Conservation (phyloP, 2,797 vertebrate species). For the Sebastes iracundus region DNA sequence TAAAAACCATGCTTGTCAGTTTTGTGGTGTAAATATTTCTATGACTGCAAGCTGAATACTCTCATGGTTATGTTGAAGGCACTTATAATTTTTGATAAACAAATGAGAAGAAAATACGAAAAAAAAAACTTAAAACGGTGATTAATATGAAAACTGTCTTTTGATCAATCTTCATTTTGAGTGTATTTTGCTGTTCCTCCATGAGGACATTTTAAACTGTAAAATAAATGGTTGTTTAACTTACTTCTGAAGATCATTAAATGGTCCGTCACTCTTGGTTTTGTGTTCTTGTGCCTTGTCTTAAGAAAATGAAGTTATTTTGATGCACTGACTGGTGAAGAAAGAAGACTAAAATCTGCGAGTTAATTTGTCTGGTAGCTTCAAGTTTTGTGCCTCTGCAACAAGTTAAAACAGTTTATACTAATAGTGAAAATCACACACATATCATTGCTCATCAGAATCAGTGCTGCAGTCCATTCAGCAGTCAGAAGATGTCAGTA, state of each 20-base stretch:
- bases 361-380: neutral
- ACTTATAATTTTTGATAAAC: constrained; percentile 84
- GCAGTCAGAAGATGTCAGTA: constrained; percentile 74
- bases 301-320: neutral
- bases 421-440: too few species aligned
- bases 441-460: neutral
- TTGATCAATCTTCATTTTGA: constrained; percentile 85
- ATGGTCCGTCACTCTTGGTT: constrained; percentile 83
- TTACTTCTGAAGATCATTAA: constrained; percentile 87
- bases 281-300: constrained; percentile 17
- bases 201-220: constrained; percentile 90
- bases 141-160: constrained; percentile 82
- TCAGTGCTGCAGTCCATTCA: constrained; percentile 41
- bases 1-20: constrained; percentile 79
- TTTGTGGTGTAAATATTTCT: constrained; percentile 75
- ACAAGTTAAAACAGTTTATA: neutral
- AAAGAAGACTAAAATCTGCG: neutral
- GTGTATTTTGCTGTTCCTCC: constrained; percentile 89
- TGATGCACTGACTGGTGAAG: neutral
- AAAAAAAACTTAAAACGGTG: constrained; percentile 75
- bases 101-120: constrained; percentile 67
- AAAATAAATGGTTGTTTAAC: constrained; percentile 88
- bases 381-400: neutral
- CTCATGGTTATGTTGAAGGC: constrained; percentile 85
- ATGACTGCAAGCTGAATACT: constrained; percentile 73